These are phyloP conservation scores for Acanthacorydalis orientalis DNA, from an alignment of 2,888 invertebrate species.

Conservation along the genomic window DNA sequence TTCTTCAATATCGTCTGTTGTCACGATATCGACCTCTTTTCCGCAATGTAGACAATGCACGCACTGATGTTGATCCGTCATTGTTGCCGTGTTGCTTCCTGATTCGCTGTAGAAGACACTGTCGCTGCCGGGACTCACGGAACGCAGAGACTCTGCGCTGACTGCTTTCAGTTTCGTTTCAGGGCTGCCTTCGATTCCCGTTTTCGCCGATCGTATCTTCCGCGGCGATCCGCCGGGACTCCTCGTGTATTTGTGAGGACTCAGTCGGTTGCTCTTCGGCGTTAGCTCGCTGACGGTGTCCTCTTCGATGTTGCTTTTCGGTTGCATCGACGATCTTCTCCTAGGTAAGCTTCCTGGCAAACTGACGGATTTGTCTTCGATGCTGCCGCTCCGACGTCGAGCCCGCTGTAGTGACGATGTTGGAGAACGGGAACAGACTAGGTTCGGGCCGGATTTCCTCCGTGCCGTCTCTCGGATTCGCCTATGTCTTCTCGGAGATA, in stretches of 20 bases:
- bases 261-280: conserved; percentile 14
- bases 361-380: conserved; percentile 21
- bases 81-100: conserved; percentile 32
- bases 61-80: conserved; percentile 21
- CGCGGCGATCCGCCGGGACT: conserved; percentile 37
- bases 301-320: conserved; percentile 16
- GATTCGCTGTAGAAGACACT: conserved; percentile 78
- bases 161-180: conserved; percentile 53
- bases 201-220: conserved; percentile 26
- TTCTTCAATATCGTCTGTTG: conserved; percentile 21
- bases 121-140: conserved; percentile 82
- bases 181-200: conserved; percentile 20
- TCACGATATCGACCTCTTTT: conserved; percentile 42
- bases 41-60: conserved; percentile 72
- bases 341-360: conserved; percentile 36
- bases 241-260: conserved; percentile 22
- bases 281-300: conserved; percentile 8
- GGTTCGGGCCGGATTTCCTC: conserved; percentile 40
- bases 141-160: conserved; percentile 72
- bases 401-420: conserved; percentile 27
- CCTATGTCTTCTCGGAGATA: conserved; percentile 40
- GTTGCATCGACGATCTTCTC: conserved; percentile 38
- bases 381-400: conserved; percentile 16
- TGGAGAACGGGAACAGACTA: conserved; percentile 36
- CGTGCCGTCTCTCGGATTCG: conserved; percentile 45